Percentiles rank a stretch among this genome's conserved stretches.
phyloP scores from a whole-genome alignment of 1,140 invertebrate species.

The Plodia interpunctella region DNA sequence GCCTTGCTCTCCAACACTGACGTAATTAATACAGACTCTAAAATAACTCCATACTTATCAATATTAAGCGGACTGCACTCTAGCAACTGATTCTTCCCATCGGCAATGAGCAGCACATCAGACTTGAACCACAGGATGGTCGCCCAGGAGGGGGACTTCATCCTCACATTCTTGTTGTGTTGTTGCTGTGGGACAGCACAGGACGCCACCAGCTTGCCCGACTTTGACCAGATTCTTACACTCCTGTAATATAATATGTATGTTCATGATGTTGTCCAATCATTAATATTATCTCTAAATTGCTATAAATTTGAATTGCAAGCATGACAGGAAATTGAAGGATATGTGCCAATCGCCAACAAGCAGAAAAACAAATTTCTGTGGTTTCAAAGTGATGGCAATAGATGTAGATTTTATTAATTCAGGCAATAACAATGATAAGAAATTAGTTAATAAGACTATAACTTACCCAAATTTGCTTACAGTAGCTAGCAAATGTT shows the following conservation, averaged over 20 bases:
- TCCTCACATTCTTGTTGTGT: conserved; percentile 23
- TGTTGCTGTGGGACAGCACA: conserved; percentile 27
- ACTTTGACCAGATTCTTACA: conserved; percentile 54
- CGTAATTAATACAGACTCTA: too few relatives aligned
- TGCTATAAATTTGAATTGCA: too few relatives aligned
- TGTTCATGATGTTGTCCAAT: too few relatives aligned
- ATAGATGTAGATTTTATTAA: too few relatives aligned
- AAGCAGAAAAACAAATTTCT: too few relatives aligned
- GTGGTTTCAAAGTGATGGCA: too few relatives aligned
- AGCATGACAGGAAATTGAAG: too few relatives aligned
- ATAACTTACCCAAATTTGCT: conserved; percentile 56
- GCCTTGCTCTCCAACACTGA: too few relatives aligned
- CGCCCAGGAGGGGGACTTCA: conserved; percentile 25
- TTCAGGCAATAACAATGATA: background rate
- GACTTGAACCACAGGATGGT: conserved; percentile 53
- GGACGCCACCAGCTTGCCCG: conserved; percentile 46
- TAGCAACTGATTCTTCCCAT: conserved; percentile 49
- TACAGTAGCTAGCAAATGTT: conserved; percentile 55
- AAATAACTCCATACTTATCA: conserved; percentile 38
- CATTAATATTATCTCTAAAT: too few relatives aligned
- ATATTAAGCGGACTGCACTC: conserved; percentile 49
- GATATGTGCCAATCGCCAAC: too few relatives aligned
- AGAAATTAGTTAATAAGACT: background rate
- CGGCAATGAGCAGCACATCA: conserved; percentile 47
- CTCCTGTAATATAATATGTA: conserved; percentile 30